These are phyloP conservation scores for Panagrolaimus sp. DNA, from an alignment of 1,140 invertebrate genomes.

Conservation along the genomic window DNA sequence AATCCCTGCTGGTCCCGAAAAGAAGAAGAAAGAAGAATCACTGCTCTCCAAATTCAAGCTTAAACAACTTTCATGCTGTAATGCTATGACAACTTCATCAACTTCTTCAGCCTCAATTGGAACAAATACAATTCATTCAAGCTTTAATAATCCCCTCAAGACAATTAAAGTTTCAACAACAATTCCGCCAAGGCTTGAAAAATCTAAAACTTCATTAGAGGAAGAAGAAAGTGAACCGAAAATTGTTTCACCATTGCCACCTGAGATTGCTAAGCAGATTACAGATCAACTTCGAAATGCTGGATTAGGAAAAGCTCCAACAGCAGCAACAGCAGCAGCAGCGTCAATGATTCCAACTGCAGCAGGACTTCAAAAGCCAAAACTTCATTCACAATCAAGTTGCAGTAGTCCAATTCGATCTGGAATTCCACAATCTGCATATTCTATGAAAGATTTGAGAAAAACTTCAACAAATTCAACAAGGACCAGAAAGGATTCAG, in stretches of 20 bases:
- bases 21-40: background rate
- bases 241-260: background rate
- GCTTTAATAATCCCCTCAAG: background rate
- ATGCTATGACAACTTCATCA: slow-evolving; percentile 5
- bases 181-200: too few relatives aligned
- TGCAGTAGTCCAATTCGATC: background rate
- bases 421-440: background rate
- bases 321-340: background rate
- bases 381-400: background rate
- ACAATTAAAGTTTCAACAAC: background rate
- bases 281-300: slow-evolving; percentile 12
- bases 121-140: slow-evolving; percentile 16
- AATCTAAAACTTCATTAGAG: background rate
- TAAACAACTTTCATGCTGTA: slow-evolving; percentile 23
- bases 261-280: slow-evolving; percentile 9
- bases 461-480: background rate
- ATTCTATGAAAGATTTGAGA: background rate
- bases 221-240: background rate
- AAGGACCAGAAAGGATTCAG: background rate
- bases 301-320: background rate
- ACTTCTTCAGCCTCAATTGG: slow-evolving; percentile 17
- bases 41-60: slow-evolving; percentile 18
- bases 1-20: background rate
- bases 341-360: background rate
- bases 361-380: too few relatives aligned